A percentile compares a stretch with the other conserved stretches of the same genome.
These are phyloP conservation scores for Bos javanicus DNA, from an alignment of 2,113 vertebrate species.

Conservation along the genomic window DNA sequence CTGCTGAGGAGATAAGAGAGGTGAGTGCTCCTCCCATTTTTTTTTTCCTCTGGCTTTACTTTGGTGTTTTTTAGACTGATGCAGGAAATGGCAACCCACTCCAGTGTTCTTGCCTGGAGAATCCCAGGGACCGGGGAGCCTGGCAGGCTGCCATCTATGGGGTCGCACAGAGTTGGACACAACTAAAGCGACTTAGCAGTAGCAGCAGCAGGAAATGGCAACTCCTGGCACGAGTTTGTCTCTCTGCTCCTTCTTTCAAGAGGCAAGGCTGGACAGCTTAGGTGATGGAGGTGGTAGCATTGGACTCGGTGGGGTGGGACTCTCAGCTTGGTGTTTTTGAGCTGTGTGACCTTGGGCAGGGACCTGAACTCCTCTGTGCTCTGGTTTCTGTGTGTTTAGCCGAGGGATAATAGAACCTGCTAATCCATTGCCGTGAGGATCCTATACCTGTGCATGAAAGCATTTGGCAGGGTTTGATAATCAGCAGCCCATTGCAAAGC, in stretches of 20 bases:
- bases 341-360: neutral
- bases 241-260: neutral
- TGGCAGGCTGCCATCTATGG: no score
- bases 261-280: neutral
- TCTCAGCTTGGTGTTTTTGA: no score
- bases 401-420: neutral
- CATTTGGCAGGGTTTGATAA: neutral
- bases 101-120: no score
- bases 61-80: neutral
- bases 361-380: constrained; percentile 29
- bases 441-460: no score
- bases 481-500: neutral
- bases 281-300: neutral
- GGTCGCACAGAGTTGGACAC: no score
- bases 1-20: neutral
- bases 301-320: neutral
- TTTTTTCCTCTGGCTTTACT: neutral
- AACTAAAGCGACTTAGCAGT: no score
- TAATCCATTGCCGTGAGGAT: accelerated
- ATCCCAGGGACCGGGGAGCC: no score
- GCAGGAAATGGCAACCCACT: no score
- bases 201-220: no score
- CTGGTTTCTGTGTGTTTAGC: neutral
- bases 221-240: accelerated
- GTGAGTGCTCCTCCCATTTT: neutral